Conservation (phyloP, 2,888 invertebrate species). For the Lucinisca nassula region DNA sequence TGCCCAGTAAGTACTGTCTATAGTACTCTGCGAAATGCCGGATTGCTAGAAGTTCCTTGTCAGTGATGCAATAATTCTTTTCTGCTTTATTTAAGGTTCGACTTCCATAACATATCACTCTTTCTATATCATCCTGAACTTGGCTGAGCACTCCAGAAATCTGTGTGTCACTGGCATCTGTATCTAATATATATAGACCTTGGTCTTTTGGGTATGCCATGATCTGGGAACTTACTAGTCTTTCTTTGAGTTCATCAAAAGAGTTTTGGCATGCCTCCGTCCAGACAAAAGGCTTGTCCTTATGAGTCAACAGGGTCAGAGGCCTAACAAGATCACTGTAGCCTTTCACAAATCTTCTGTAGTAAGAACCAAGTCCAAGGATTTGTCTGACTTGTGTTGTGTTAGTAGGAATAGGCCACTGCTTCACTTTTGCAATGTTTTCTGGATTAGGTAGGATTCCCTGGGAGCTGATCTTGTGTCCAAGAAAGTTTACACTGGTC, state of each 20-base stretch:
- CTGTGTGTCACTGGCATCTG: conserved; percentile 65
- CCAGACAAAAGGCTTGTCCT: too few relatives aligned
- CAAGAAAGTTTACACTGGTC: conserved; percentile 39
- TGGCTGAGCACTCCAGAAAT: conserved; percentile 70
- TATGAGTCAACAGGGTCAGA: too few relatives aligned
- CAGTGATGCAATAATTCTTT: conserved; percentile 59
- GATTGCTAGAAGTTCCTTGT: conserved; percentile 62
- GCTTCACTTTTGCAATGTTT: conserved; percentile 46
- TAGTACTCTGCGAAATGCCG: conserved; percentile 69
- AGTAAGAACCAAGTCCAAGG: conserved; percentile 57
- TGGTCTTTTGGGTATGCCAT: conserved; percentile 57
- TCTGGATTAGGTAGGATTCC: conserved; percentile 39
- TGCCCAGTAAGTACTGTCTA: conserved; percentile 65
- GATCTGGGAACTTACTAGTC: conserved; percentile 33
- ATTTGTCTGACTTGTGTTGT: conserved; percentile 37
- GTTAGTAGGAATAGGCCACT: conserved; percentile 31
- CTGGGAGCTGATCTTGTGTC: conserved; percentile 48
- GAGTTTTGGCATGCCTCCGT: too few relatives aligned
- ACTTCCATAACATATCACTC: conserved; percentile 65
- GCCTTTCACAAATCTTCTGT: conserved; percentile 34
- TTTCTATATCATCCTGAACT: conserved; percentile 62
- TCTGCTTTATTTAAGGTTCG: conserved; percentile 46
- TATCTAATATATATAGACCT: conserved; percentile 61
- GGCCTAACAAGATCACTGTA: conserved; percentile 17
- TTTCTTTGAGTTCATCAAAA: too few relatives aligned